Conservation (phyloP, 2,797 vertebrate species). For the Muscicapa striata region DNA sequence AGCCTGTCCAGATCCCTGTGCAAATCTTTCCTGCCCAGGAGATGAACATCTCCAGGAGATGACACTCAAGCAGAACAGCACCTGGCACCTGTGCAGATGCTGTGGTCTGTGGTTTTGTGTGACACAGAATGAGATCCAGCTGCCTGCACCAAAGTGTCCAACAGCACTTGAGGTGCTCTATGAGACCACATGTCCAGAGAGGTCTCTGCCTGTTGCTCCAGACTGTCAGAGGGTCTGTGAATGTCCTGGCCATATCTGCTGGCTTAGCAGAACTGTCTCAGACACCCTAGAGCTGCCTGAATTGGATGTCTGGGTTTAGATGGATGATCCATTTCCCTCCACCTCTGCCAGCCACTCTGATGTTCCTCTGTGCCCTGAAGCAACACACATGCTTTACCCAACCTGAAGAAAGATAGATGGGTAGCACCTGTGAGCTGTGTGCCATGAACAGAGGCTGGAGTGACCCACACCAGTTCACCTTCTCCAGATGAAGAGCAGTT, state of each 20-base stretch:
- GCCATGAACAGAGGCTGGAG: background rate
- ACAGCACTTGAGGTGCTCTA: background rate
- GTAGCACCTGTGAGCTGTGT: background rate
- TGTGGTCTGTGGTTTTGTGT: background rate
- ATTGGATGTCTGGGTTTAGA: background rate
- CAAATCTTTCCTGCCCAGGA: background rate
- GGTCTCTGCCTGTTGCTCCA: background rate
- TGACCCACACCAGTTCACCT: background rate
- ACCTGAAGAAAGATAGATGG: background rate
- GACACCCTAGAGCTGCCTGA: background rate
- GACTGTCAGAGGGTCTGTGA: background rate
- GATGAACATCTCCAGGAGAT: background rate
- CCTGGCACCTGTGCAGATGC: background rate
- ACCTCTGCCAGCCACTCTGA: background rate
- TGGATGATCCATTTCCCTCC: background rate
- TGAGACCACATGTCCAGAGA: background rate
- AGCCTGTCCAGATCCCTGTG: background rate
- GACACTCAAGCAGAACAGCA: background rate
- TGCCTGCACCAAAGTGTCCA: background rate
- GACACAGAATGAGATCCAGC: background rate
- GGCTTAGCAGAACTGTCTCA: background rate
- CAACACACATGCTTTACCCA: background rate
- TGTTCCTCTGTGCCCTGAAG: background rate
- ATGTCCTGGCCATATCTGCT: background rate
- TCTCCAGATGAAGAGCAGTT: background rate